A percentile compares a stretch with the other conserved stretches of the same genome.
Evolutionary conservation across 2,113 vertebrate genomes (phyloP).

Genomic region (Rhinoptilus africanus): DNA sequence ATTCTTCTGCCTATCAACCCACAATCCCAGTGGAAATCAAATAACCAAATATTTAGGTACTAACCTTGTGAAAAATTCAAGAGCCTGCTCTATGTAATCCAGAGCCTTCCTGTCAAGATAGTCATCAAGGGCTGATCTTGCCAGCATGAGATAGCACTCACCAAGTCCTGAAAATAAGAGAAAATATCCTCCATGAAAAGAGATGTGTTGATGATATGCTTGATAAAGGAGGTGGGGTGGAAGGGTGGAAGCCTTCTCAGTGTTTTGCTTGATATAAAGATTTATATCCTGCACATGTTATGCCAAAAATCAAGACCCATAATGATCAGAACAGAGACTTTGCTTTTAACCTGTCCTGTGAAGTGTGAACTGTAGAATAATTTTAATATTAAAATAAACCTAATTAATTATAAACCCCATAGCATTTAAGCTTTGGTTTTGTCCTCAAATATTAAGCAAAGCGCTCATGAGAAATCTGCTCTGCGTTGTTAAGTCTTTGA

Average conservation of each 20-base stretch:
- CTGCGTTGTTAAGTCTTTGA: background rate
- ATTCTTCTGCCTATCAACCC: background rate
- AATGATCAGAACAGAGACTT: background rate
- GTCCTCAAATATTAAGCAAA: background rate
- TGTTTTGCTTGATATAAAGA: background rate
- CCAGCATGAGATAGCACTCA: conserved; percentile 89
- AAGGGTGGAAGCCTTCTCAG: background rate
- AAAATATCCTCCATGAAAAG: background rate
- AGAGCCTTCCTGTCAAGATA: conserved; percentile 89
- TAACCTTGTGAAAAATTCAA: conserved; percentile 88
- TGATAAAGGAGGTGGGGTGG: background rate
- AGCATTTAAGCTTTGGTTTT: background rate
- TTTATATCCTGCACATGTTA: background rate
- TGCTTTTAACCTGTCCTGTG: background rate
- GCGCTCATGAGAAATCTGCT: background rate
- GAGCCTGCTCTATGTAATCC: conserved; percentile 83
- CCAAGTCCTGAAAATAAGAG: conserved; percentile 83
- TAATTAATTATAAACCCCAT: background rate
- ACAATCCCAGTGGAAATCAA: background rate
- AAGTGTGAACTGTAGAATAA: background rate
- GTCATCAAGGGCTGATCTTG: conserved; percentile 82
- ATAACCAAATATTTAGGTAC: background rate
- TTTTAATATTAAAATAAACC: background rate
- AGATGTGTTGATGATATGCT: background rate
- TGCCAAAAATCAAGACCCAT: background rate